Evolutionary conservation across 2,113 vertebrate genomes (phyloP), one percentile per base, ranked within the genome.

Genomic region (Erythrolamprus reginae): DNA sequence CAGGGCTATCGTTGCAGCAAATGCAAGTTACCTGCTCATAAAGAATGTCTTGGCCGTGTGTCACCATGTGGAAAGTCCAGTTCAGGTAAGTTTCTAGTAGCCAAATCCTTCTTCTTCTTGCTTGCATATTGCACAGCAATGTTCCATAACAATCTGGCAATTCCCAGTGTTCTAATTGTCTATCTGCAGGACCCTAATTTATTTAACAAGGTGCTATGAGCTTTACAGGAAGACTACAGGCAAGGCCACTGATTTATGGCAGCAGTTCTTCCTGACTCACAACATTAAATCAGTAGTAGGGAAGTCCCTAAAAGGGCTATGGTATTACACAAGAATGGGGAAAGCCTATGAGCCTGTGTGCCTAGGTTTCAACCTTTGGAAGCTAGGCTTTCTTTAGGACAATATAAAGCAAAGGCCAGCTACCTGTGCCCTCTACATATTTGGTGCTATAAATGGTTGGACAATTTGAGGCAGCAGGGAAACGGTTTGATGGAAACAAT

Each of bases 11-110:
- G 97, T 42, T 99, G 99, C 92, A 96, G 94, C 4, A 98, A 97
- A 28, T 99, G 99, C 94, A 97, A 97, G 89, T 98, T 97, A 45
- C 97, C 98, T 0, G 98, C 98, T 1, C 98, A 99, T 95, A 99
- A 99, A 95, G 99, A 99, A 91, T 99, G 99, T 95, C 95, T 99
- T 92, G 98, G 98, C n/a, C 96, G 98, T 89, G 96, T 98, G 4
- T 93, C 97, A 0, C 90, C 89, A 0, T 99, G 98, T 42, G 98
- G 98, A 45, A 97, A 96, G 19, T 96, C 94, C 33, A 94, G 95
- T 47, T 96, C 97, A 96, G 98, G 98, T 98, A 94, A 56, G 85
- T 55, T 38, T 45, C 38, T 87, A 77, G 12, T 55, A 77, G 70
- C 70, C 7, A 42, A 77, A 77, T 21, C 70, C 33, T 77, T 38